phyloP scores from a whole-genome alignment of 1,140 invertebrate genomes.

The Drosophila lacteicornis region DNA sequence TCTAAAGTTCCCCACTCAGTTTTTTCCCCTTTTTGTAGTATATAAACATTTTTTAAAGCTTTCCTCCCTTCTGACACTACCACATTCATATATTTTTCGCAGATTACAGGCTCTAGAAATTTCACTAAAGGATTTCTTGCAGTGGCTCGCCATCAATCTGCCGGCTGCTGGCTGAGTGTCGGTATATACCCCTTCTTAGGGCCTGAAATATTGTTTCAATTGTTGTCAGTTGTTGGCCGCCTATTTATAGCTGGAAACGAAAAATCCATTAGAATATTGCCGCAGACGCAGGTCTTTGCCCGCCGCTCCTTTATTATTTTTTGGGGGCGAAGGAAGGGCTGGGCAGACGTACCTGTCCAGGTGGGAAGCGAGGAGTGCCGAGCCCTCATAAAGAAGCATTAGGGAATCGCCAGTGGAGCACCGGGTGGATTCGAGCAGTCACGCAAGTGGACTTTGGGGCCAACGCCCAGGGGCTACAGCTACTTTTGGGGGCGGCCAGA shows the following conservation, averaged over 20 bases:
- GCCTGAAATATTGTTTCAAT: conserved; percentile 38
- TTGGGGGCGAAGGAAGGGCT: conserved; percentile 6
- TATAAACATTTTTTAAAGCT: background rate
- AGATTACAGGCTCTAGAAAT: conserved; percentile 2
- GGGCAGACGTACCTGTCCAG: conserved; percentile 28
- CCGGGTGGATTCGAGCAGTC: conserved; percentile 33
- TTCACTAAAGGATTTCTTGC: conserved; percentile 8
- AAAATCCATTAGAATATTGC: conserved; percentile 71
- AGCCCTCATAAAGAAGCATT: conserved; percentile 64
- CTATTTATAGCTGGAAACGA: conserved; percentile 37
- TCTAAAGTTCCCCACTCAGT: background rate
- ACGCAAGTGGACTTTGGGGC: conserved; percentile 52
- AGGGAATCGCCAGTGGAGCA: conserved; percentile 18
- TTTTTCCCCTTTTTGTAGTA: too few species aligned
- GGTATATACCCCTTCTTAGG: conserved; percentile 15
- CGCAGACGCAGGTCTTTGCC: conserved; percentile 17
- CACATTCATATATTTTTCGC: background rate
- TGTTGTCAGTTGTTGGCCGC: conserved; percentile 27
- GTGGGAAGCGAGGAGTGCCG: conserved; percentile 13
- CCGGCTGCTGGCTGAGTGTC: background rate
- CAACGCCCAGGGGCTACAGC: conserved; percentile 54
- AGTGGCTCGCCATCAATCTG: conserved; percentile 20
- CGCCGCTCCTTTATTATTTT: conserved; percentile 1
- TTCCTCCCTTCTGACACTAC: background rate
- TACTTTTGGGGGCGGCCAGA: conserved; percentile 41